Conservation (phyloP, 2,888 invertebrate species). For the Ceriagrion tenellum region DNA sequence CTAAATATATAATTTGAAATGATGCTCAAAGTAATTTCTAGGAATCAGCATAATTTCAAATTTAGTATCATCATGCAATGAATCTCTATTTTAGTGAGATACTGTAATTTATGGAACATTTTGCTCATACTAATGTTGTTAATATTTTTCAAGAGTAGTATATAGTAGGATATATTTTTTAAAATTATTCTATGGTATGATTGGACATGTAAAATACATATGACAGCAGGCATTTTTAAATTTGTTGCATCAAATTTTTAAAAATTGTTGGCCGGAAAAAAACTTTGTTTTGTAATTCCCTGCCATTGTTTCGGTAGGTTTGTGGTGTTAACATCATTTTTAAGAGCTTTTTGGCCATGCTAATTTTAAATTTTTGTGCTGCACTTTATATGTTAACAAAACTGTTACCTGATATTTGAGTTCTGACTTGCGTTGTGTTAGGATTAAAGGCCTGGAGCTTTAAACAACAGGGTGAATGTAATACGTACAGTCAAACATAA, state of each 20-base stretch:
- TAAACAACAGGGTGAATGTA: conserved; percentile 49
- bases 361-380: neutral
- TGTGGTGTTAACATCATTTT: neutral
- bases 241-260: neutral
- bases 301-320: neutral
- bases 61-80: neutral
- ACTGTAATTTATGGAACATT: neutral
- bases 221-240: neutral
- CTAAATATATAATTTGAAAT: neutral
- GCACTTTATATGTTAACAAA: neutral
- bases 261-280: neutral
- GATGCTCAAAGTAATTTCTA: conserved; percentile 50
- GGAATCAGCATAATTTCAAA: neutral
- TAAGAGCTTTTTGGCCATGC: neutral
- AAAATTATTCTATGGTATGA: conserved; percentile 2
- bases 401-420: conserved; percentile 40
- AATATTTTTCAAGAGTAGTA: neutral
- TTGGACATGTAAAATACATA: conserved; percentile 5
- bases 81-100: conserved; percentile 2
- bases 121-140: neutral
- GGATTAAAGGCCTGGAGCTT: conserved; percentile 31
- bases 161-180: conserved; percentile 35
- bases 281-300: neutral
- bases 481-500: conserved; percentile 17
- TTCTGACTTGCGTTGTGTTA: neutral